A percentile compares a stretch with the other conserved stretches of the same genome.
These are phyloP conservation scores for Lepidocyrtinus sp. DNA, from an alignment of 2,888 invertebrate genomes.

Conservation along the genomic window DNA sequence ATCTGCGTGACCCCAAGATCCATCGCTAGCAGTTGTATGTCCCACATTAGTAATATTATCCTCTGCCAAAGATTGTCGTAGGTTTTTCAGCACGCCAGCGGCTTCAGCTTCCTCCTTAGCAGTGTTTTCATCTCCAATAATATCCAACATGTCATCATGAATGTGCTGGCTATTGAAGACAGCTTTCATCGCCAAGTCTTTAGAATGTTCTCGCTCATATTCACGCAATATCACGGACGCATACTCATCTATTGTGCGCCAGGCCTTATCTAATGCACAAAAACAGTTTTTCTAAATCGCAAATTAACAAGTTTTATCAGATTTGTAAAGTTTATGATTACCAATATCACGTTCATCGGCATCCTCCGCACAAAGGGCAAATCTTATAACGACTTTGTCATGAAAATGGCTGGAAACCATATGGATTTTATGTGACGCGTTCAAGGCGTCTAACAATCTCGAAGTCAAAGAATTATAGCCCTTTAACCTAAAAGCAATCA, in stretches of 20 bases:
- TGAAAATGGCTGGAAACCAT: conserved; percentile 87
- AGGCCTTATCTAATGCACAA: conserved; percentile 38
- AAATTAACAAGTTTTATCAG: neutral
- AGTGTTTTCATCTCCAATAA: conserved; percentile 16
- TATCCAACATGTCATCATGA: conserved; percentile 32
- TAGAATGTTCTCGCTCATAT: conserved; percentile 31
- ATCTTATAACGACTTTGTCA: conserved; percentile 78
- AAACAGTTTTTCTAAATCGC: neutral
- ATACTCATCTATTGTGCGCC: conserved; percentile 47
- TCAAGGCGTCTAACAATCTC: conserved; percentile 82
- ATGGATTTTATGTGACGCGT: conserved; percentile 86
- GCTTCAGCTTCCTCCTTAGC: conserved; percentile 39
- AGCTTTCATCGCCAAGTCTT: neutral
- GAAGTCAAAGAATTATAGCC: conserved; percentile 83
- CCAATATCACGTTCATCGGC: conserved; percentile 54
- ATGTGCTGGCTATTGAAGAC: conserved; percentile 45
- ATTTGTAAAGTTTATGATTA: neutral
- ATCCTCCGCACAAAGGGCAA: conserved; percentile 47
- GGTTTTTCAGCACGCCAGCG: neutral
- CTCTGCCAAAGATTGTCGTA: neutral
- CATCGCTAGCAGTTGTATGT: conserved; percentile 20
- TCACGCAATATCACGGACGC: conserved; percentile 41
- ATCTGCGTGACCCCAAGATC: neutral
- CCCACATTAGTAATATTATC: conserved; percentile 8
- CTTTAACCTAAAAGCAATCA: conserved; percentile 84